These are phyloP conservation scores for Thaleichthys pacificus DNA, from an alignment of 2,797 vertebrate species.

Conservation along the genomic window DNA sequence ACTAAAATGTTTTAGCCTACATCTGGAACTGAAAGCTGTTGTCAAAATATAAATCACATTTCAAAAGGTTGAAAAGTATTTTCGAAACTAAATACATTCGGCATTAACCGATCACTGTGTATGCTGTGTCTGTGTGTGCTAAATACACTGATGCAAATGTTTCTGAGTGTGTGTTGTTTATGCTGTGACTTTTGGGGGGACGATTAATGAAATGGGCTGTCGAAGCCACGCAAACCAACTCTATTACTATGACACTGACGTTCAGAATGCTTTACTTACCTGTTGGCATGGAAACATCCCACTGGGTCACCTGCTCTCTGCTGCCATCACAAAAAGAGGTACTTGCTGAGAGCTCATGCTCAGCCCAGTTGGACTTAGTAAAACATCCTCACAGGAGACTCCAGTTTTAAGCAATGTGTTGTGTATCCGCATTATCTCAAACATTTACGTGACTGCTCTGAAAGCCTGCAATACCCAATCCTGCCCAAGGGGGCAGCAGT, in stretches of 20 bases:
- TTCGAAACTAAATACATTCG: background rate
- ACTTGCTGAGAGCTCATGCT: constrained; percentile 34
- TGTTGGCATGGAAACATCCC: constrained; percentile 76
- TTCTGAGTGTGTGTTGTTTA: background rate
- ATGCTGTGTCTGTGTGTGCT: background rate
- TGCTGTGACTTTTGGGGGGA: background rate
- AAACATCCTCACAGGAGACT: background rate
- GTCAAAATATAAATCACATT: too few relatives aligned
- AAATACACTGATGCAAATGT: background rate
- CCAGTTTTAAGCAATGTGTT: background rate
- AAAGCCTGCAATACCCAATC: background rate
- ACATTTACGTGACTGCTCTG: too few relatives aligned
- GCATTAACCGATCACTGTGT: background rate
- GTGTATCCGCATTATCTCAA: too few relatives aligned
- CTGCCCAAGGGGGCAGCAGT: constrained; percentile 55
- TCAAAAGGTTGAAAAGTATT: too few relatives aligned
- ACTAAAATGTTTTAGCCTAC: too few relatives aligned
- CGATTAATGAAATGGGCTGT: background rate
- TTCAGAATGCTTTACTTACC: constrained; percentile 50
- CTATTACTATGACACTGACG: constrained; percentile 36
- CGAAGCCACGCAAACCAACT: background rate
- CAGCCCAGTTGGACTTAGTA: background rate
- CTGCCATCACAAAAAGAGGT: constrained; percentile 45
- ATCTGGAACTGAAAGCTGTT: too few relatives aligned
- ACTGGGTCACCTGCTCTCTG: constrained; percentile 56